Percentiles rank a stretch among this genome's conserved stretches.
These are phyloP conservation scores for Ctenosaura bakeri DNA, from an alignment of 2,797 vertebrate species.

Conservation along the genomic window DNA sequence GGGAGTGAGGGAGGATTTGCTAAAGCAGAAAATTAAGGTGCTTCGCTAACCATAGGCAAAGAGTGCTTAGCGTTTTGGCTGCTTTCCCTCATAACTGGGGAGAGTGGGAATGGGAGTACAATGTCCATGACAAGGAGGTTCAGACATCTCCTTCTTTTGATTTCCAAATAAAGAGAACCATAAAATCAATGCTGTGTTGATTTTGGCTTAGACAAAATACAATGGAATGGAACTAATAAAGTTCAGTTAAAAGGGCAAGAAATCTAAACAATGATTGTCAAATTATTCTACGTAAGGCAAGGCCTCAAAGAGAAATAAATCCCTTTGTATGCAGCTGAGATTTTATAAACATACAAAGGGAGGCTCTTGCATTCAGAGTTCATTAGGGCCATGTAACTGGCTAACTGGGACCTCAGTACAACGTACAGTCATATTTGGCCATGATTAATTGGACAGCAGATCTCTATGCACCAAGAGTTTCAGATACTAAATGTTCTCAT, in stretches of 20 bases:
- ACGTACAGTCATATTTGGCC: conserved; percentile 17
- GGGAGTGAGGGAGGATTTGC: neutral
- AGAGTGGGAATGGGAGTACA: neutral
- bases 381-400: conserved; percentile 4
- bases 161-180: neutral
- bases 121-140: neutral
- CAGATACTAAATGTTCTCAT: conserved; percentile 11
- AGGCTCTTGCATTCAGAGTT: conserved; percentile 28
- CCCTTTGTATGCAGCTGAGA: neutral
- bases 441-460: conserved; percentile 31
- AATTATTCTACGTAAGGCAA: conserved; percentile 7
- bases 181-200: conserved; percentile 16
- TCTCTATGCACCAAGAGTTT: conserved; percentile 29
- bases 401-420: conserved; percentile 26
- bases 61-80: neutral
- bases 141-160: neutral
- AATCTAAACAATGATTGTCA: neutral
- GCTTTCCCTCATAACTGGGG: no score
- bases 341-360: conserved; percentile 31
- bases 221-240: neutral
- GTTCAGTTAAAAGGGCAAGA: conserved; percentile 29
- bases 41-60: neutral
- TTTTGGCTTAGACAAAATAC: neutral
- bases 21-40: neutral
- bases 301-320: neutral